Evolutionary conservation across 1,140 invertebrate species (phyloP).

Genomic region (Drosophila paulistorum): DNA sequence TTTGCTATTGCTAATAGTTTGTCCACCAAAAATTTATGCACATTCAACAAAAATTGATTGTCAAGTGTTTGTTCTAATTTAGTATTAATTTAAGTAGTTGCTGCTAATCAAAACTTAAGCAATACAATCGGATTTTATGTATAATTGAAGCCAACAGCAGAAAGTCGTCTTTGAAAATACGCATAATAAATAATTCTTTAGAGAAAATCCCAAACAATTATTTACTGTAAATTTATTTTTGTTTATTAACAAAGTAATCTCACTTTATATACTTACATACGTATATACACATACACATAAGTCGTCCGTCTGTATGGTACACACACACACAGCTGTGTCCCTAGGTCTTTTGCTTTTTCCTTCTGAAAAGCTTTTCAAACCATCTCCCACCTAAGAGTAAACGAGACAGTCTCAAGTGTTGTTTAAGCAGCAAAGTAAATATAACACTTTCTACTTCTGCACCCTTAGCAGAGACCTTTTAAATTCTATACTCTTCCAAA

Average conservation of each 20-base stretch:
- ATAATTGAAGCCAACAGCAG: not conserved
- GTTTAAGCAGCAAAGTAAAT: constrained; percentile 66
- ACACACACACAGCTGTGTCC: constrained; percentile 53
- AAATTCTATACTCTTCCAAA: not conserved
- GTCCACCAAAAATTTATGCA: constrained; percentile 1
- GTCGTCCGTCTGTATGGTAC: not conserved
- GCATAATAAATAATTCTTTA: constrained; percentile 50
- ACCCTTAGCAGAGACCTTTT: constrained; percentile 1
- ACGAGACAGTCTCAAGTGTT: constrained; percentile 47
- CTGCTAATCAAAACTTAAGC: constrained; percentile 10
- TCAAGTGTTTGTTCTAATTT: not conserved
- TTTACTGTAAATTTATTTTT: constrained; percentile 77
- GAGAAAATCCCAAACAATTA: constrained; percentile 69
- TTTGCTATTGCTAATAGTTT: constrained; percentile 2
- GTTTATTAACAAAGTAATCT: constrained; percentile 64
- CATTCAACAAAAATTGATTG: not conserved
- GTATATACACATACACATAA: not conserved
- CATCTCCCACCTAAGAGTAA: not conserved
- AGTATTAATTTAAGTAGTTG: constrained; percentile 33
- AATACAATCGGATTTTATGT: not conserved
- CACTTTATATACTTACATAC: too few relatives aligned
- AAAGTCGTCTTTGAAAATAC: not conserved
- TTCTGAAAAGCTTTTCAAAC: not conserved
- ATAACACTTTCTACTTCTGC: constrained; percentile 64
- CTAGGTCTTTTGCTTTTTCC: not conserved